These are phyloP conservation scores for Otis tarda DNA, from an alignment of 2,113 vertebrate genomes.

Conservation along the genomic window DNA sequence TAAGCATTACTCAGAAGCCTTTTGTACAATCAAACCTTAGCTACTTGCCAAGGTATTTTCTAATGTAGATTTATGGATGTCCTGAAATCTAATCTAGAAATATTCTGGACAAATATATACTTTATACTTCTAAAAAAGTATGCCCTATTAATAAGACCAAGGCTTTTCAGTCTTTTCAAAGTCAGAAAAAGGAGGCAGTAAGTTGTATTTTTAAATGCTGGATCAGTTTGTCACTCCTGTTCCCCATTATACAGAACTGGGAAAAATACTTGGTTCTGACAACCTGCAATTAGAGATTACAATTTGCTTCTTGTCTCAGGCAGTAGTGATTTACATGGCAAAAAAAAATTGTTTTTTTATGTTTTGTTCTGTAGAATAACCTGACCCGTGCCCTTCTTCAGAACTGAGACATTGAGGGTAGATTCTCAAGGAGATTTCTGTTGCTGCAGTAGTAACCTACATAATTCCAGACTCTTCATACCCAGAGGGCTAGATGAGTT, in stretches of 20 bases:
- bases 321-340: background rate
- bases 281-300: constrained; percentile 19
- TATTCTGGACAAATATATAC: background rate
- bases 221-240: background rate
- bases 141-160: background rate
- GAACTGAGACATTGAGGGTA: background rate
- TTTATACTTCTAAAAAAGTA: background rate
- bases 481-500: background rate
- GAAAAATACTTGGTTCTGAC: constrained; percentile 15
- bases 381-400: background rate
- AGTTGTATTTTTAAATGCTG: background rate
- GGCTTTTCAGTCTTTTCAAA: constrained; percentile 20
- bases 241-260: constrained; percentile 1
- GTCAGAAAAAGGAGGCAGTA: constrained; percentile 12
- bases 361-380: background rate
- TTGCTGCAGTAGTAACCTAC: background rate
- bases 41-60: background rate
- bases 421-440: background rate
- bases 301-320: background rate
- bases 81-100: constrained; percentile 1
- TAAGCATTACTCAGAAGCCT: background rate
- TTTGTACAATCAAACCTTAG: background rate
- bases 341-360: background rate
- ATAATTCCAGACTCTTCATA: background rate
- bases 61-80: background rate